Percentiles rank a stretch among this genome's conserved stretches.
These are phyloP conservation scores for Eubucco bourcierii DNA, from an alignment of 2,113 vertebrate genomes.

Conservation along the genomic window DNA sequence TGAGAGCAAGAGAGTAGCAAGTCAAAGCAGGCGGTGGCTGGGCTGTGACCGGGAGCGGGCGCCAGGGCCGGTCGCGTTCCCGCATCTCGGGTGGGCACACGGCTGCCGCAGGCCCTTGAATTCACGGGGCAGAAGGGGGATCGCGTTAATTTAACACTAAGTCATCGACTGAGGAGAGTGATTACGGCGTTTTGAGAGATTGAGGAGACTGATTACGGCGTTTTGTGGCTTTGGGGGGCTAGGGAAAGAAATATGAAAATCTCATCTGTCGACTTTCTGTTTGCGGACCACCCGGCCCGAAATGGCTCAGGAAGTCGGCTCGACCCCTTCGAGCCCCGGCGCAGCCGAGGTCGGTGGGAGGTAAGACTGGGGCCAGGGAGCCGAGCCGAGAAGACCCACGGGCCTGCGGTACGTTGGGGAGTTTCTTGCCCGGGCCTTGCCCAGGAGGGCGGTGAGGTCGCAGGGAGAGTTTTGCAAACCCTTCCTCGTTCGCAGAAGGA, in stretches of 20 bases:
- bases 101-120: background rate
- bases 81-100: background rate
- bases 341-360: no score
- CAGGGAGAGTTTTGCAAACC: background rate
- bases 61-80: background rate
- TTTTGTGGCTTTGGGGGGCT: accelerated
- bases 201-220: no score
- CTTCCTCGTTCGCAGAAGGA: background rate
- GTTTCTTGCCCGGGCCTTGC: background rate
- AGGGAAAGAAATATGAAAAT: background rate
- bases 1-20: background rate
- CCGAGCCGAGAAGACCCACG: background rate
- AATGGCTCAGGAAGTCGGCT: background rate
- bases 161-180: background rate
- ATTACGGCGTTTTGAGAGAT: background rate
- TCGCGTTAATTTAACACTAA: background rate
- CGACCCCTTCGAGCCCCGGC: background rate
- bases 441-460: background rate
- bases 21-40: accelerated
- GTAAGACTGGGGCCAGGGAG: background rate
- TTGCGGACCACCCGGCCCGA: background rate
- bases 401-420: background rate
- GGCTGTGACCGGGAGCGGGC: background rate
- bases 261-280: background rate
- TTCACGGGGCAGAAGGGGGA: background rate